Conservation (phyloP, 2,888 invertebrate genomes). For the Acleris emargana region DNA sequence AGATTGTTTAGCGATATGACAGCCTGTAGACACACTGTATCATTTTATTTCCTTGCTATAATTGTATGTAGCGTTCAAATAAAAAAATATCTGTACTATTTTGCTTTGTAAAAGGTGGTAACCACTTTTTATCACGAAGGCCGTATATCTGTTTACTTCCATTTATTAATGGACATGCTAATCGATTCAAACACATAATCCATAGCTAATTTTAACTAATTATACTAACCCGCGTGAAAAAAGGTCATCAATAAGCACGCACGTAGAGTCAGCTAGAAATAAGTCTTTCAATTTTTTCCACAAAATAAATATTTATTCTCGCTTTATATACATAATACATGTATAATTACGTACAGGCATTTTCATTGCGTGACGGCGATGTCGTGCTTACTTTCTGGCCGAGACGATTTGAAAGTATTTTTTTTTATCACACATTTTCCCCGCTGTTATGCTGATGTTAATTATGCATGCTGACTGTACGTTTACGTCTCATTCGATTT, state of each 20-base stretch:
- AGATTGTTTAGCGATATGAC: too few relatives aligned
- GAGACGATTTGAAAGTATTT: constrained; percentile 67
- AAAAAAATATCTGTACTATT: too few relatives aligned
- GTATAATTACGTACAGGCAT: constrained; percentile 56
- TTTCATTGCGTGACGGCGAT: constrained; percentile 57
- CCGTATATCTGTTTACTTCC: too few relatives aligned
- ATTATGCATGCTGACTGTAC: constrained; percentile 38
- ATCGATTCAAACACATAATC: background rate
- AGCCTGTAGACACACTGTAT: too few relatives aligned
- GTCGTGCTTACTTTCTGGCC: constrained; percentile 69
- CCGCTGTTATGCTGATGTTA: constrained; percentile 64
- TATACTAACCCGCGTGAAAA: background rate
- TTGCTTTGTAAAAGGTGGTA: too few relatives aligned
- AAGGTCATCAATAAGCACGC: constrained; percentile 5
- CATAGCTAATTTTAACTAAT: background rate
- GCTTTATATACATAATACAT: constrained; percentile 55
- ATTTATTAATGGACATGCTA: background rate
- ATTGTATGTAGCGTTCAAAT: too few relatives aligned
- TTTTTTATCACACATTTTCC: constrained; percentile 67
- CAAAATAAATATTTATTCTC: constrained; percentile 44
- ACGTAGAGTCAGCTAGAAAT: background rate
- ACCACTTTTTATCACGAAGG: too few relatives aligned
- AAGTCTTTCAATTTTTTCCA: constrained; percentile 25
- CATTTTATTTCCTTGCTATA: too few relatives aligned
- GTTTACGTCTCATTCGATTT: constrained; percentile 27